Base-by-base conservation (phyloP, 2,888 invertebrate species). In the Hypomecis punctinalis region DNA sequence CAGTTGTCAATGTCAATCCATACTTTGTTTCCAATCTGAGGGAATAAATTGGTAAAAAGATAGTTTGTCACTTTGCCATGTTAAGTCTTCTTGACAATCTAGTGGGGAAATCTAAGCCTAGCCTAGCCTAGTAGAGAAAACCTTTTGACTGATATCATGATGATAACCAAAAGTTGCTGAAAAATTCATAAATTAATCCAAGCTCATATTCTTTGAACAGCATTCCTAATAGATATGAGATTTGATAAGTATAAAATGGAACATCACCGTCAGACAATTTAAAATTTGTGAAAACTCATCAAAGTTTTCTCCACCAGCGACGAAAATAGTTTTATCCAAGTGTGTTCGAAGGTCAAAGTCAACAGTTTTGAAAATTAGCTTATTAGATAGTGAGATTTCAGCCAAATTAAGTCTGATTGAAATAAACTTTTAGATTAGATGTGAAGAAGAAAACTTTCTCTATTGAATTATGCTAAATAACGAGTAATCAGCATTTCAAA, bases 281-380 rank as follows among this genome's bases (percentile, higher is more conserved):
- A 10, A 9, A 40, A 46, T 47, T 39, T 42, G 46, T 39, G 47
- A 58, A 61, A 40, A 35, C 46, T 64, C 35, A 63, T 54, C 59
- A 55, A 59, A 59, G 54, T 59, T 63, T 49, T 55, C 43, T 52
- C 13, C 10, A 6, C 33, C n/a, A 37, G 37, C 52, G 58, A 54
- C 13, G 48, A 13, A 42, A 48, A 11, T 47, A 53, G 46, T 52
- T 62, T 39, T 40, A n/a, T 33, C 10, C 6, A 40, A 40, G 6
- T n/a, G 10, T 43, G 39, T 33, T 49, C 9, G 33, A 43, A 49
- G 39, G 9, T 42, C 51, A n/a, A 51, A 63, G 13, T 45, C 11
- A 11, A 43, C 8, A 45, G 54, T 54, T 56, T 49, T n/a, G 10
- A 11, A 59, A 53, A 49, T 49, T 42, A 37, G 13, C 11, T 42